Percentiles rank a stretch among this genome's conserved stretches.
These are phyloP conservation scores for Cecropterus lyciades DNA, from an alignment of 1,140 invertebrate species.

Conservation along the genomic window DNA sequence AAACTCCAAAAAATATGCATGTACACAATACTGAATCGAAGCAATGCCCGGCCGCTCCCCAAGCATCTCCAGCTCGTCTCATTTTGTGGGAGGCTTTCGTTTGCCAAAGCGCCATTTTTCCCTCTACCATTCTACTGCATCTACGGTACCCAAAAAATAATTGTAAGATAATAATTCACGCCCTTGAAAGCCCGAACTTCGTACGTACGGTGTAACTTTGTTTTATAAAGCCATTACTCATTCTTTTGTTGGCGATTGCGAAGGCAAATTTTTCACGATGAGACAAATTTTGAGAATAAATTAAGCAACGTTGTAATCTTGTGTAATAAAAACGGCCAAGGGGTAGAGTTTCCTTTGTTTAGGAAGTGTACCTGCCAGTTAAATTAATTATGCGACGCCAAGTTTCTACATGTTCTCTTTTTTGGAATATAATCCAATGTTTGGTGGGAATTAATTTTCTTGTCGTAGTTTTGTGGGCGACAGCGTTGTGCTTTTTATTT, in stretches of 20 bases:
- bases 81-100: no score
- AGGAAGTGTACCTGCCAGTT: slow-evolving; percentile 52
- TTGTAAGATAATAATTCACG: slow-evolving; percentile 75
- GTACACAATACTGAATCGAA: no score
- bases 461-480: background rate
- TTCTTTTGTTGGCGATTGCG: slow-evolving; percentile 81
- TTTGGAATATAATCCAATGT: slow-evolving; percentile 15
- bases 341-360: slow-evolving; percentile 59
- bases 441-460: slow-evolving; percentile 20
- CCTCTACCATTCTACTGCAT: no score
- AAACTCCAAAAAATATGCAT: no score
- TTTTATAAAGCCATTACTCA: slow-evolving; percentile 79
- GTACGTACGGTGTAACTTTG: slow-evolving; percentile 73
- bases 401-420: slow-evolving; percentile 32
- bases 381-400: slow-evolving; percentile 49
- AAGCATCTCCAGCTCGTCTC: no score
- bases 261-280: slow-evolving; percentile 80
- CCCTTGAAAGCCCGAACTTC: slow-evolving; percentile 77
- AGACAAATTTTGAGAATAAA: slow-evolving; percentile 83
- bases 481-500: background rate
- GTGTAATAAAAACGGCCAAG: slow-evolving; percentile 69
- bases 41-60: no score
- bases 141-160: slow-evolving; percentile 42
- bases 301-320: slow-evolving; percentile 79
- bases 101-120: no score